Evolutionary conservation across 2,113 vertebrate genomes (phyloP).

Genomic region (Actenoides lindsayi): DNA sequence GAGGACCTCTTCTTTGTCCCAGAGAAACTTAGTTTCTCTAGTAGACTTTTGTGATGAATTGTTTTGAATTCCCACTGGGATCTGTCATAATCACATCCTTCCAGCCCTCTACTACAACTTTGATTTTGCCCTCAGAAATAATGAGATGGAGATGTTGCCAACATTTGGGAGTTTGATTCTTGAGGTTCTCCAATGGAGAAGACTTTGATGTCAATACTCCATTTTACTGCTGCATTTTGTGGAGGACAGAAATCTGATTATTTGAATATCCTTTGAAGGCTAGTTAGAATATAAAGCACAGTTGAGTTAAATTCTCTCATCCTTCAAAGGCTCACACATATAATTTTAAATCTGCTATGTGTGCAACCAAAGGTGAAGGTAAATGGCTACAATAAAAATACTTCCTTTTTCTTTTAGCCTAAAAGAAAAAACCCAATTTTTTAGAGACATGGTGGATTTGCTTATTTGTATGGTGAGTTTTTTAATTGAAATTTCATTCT

Average conservation of each 20-base stretch:
- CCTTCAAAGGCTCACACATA: neutral
- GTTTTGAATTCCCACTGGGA: neutral
- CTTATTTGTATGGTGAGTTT: neutral
- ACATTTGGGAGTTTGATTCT: neutral
- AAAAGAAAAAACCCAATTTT: neutral
- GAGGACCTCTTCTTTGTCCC: neutral
- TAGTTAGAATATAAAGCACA: neutral
- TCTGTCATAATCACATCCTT: neutral
- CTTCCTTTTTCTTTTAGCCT: neutral
- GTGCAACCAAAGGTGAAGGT: neutral
- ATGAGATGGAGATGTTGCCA: neutral
- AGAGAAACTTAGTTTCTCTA: neutral
- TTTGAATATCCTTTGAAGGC: neutral
- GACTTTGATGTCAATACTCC: neutral
- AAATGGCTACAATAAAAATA: neutral
- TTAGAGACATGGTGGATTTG: neutral
- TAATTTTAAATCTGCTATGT: neutral
- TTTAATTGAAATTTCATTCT: neutral
- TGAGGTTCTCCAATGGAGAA: neutral
- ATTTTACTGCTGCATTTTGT: neutral
- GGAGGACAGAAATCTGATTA: neutral
- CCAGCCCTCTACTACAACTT: neutral
- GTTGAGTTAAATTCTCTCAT: neutral
- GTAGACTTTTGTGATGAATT: neutral
- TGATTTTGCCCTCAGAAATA: neutral